Evolutionary conservation across 2,888 invertebrate species (phyloP).

Genomic region (Macrostomum cliftonense): DNA sequence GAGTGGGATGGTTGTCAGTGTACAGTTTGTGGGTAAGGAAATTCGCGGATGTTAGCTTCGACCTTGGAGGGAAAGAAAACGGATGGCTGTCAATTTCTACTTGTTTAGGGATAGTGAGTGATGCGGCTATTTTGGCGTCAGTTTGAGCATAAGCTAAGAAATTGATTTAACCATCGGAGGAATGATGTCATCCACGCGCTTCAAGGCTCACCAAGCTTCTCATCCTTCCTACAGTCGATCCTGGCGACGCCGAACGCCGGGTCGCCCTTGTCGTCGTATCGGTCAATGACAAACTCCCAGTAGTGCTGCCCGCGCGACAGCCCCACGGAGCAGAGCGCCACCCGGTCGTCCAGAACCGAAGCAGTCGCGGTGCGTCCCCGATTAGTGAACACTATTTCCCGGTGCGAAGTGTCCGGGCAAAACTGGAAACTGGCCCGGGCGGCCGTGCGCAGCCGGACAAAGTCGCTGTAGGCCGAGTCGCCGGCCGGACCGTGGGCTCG

Average conservation of each 20-base stretch:
- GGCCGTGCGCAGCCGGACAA: constrained; percentile 84
- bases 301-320: constrained; percentile 88
- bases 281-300: constrained; percentile 78
- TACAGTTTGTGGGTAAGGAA: too few relatives aligned
- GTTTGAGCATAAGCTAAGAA: too few relatives aligned
- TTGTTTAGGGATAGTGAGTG: too few relatives aligned
- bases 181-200: too few relatives aligned
- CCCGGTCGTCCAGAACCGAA: constrained; percentile 77
- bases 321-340: constrained; percentile 73
- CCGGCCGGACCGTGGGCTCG: constrained; percentile 85
- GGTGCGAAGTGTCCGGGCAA: constrained; percentile 38
- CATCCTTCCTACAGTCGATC: constrained; percentile 69
- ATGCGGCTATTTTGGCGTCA: too few relatives aligned
- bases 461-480: constrained; percentile 78
- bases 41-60: too few relatives aligned
- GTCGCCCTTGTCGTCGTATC: constrained; percentile 85
- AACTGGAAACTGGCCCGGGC: too few relatives aligned
- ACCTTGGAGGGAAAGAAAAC: too few relatives aligned
- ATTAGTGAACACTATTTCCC: constrained; percentile 66
- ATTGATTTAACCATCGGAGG: too few relatives aligned
- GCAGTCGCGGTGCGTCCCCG: constrained; percentile 67
- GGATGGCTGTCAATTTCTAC: too few relatives aligned
- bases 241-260: constrained; percentile 87
- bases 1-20: too few relatives aligned
- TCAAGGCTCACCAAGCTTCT: constrained; percentile 65